These are phyloP conservation scores for Trissonchulus latispiculum DNA, from an alignment of 2,888 invertebrate species.

Conservation along the genomic window DNA sequence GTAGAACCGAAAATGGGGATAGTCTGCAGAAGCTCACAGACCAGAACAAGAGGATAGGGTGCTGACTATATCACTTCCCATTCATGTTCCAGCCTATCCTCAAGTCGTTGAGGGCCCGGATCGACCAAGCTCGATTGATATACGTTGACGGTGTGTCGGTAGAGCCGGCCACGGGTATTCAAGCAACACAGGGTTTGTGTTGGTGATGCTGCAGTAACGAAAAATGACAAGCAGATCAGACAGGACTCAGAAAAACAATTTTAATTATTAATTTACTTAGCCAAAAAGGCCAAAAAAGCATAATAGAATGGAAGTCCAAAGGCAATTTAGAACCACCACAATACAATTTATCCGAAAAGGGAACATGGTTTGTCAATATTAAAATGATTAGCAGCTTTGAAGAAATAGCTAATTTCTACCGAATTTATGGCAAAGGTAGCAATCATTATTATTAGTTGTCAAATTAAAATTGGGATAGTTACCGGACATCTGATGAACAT, in stretches of 20 bases:
- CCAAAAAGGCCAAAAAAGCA: background rate
- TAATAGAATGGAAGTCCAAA: too few species aligned
- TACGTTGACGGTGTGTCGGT: background rate
- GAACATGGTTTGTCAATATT: too few species aligned
- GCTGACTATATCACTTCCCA: background rate
- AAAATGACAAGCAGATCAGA: too few species aligned
- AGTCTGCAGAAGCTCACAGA: too few species aligned
- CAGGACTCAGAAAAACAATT: too few species aligned
- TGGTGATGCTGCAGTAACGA: background rate
- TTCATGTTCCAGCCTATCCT: background rate
- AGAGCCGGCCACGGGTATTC: background rate
- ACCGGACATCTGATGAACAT: background rate
- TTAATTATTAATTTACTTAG: too few species aligned
- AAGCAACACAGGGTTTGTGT: background rate
- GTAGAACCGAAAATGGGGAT: too few species aligned
- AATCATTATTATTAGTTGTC: too few species aligned
- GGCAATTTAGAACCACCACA: too few species aligned
- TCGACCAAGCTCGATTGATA: too few species aligned
- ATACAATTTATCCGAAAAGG: too few species aligned
- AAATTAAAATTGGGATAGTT: too few species aligned
- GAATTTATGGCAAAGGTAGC: background rate
- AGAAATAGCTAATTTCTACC: background rate
- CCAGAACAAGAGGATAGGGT: background rate
- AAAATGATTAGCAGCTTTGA: background rate
- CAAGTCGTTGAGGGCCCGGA: background rate